Evolutionary conservation across 2,113 vertebrate species (phyloP).

Genomic region (Lepus timidus): DNA sequence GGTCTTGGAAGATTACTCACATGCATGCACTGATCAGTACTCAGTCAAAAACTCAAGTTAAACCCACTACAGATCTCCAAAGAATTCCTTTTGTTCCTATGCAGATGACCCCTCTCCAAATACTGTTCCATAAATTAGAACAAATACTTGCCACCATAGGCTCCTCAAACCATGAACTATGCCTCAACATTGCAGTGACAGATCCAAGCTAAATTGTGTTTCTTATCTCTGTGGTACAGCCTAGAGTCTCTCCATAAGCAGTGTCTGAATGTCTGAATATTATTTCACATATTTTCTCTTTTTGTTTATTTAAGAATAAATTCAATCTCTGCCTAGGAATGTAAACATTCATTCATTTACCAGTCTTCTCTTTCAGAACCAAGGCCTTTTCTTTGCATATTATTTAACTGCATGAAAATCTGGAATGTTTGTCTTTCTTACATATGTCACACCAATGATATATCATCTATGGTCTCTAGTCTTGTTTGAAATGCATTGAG

Average conservation of each 20-base stretch:
- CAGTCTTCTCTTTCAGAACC: neutral
- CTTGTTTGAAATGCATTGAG: neutral
- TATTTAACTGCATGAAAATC: neutral
- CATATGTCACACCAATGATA: neutral
- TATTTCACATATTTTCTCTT: constrained; percentile 22
- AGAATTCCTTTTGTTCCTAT: neutral
- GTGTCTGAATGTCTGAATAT: neutral
- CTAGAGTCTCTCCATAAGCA: neutral
- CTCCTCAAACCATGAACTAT: neutral
- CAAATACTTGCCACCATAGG: neutral
- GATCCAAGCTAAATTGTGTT: neutral
- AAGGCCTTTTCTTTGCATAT: neutral
- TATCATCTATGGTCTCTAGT: constrained; percentile 6
- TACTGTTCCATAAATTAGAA: neutral
- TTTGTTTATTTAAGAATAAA: neutral
- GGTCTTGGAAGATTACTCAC: neutral
- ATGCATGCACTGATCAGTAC: neutral
- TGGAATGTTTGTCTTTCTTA: neutral
- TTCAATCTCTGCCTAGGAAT: neutral
- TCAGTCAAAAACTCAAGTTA: constrained; percentile 10
- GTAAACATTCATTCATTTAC: constrained; percentile 4
- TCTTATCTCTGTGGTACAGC: neutral
- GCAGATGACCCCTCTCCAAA: neutral
- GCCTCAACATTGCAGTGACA: neutral
- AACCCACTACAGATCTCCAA: neutral